Base-by-base conservation (phyloP, 2,797 vertebrate species). In the Hippocampus kuda region DNA sequence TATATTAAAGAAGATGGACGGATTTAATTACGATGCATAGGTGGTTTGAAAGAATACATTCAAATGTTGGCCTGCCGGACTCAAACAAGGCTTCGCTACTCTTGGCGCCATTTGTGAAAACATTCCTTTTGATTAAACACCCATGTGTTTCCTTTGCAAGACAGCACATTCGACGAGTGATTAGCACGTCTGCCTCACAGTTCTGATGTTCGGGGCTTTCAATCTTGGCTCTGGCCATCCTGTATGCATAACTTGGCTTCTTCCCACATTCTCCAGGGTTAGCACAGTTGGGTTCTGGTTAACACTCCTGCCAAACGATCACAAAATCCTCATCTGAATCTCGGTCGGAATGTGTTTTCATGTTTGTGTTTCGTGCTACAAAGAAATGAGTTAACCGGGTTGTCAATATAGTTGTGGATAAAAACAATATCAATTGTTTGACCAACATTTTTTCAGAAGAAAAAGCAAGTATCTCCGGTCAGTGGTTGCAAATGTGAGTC, bases 1-100 rank as follows among this genome's bases (percentile, higher is more conserved):
- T 15, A 64, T 12, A 64, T 64, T 63, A n/a, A 63, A 62, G 56
- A 59, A 30, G 56, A 59, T 59, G 26, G 56, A 59, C n/a, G 53
- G 53, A 10, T 24, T 56, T 56, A 56, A 56, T 56, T 24, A 56
- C 53, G n/a, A 56, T 22, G 4, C 26, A 59, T 59, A 59, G 56
- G 13, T 15, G 26, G 5, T 59, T 59, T 6, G 16, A 59, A 27
- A 59, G 24, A 59, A 27, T 56, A 12, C n/a, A 24, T 56, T 24
- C 53, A 24, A 26, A 56, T 56, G 53, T 56, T 24, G 20, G 51
- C 51, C 22, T 53, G 20, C 15, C 18, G 3, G 16, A 27, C 56
- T 27, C 2, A 16, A 59, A 59, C 56, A 30, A 27, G 24, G 24
- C 24, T 16, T 57, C 56, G 4, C 27, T 26, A 12, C 57, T 18